Base-by-base conservation (phyloP, 2,888 invertebrate genomes). In the Drosophila atripex region DNA sequence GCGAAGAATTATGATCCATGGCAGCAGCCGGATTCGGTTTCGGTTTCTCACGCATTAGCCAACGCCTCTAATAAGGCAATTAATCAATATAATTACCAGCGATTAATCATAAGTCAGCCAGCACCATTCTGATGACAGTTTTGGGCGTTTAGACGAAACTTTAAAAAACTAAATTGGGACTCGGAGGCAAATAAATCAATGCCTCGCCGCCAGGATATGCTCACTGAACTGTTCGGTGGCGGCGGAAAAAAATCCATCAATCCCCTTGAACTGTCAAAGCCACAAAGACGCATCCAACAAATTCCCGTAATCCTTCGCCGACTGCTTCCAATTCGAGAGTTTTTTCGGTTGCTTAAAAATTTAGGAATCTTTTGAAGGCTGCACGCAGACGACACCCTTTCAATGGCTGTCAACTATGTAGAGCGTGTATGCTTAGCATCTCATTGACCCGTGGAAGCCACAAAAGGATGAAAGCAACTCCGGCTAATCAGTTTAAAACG, bases 21-120 rank as follows among this genome's bases (percentile, higher is more conserved):
- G 38, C 84, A 75, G 77, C 59, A 49, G 63, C 52, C 35, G 58
- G 65, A n/a, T 64, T 56, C 47, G 46, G 61, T 71, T 78, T 41
- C 39, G 39, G 16, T 41, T 41, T 41, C 39, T 41, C 39, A 79
- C 58, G 80, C 72, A 49, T 32, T 9, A 73, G 69, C 76, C 75
- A 71, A 54, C 54, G 59, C 73, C 65, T 72, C 82, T 88, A 88
- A 87, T 87, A 86, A 77, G 82, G 84, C 80, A 87, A 87, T 87
- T 88, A 87, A 87, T 87, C 88, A 87, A 82, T 61, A 76, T 87
- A 87, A 87, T 87, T 87, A 87, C 87, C 86, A 75, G 75, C 78
- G 76, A 87, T 87, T 88, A 84, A 87, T 87, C 87, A 87, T 88
- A 83, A 61, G 46, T 54, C 50, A 51, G 58, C 49, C 58, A 70